A percentile compares a stretch with the other conserved stretches of the same genome.
These are phyloP conservation scores for Apostichopus californicus DNA, from an alignment of 35 echinoderm and acorn worm genomes.

Conservation along the genomic window DNA sequence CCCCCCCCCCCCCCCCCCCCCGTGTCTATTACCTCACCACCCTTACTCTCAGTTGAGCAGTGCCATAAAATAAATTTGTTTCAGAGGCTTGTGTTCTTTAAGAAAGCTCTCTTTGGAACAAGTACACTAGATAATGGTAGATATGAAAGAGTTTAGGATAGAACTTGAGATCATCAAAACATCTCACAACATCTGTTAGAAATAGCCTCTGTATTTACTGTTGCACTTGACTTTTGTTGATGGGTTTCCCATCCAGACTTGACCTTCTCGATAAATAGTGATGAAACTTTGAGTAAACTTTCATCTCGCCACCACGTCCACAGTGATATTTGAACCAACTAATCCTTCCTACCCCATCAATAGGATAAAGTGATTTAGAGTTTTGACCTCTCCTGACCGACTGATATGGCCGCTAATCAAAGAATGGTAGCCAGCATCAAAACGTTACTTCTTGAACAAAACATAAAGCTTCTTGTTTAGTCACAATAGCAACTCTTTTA, in stretches of 20 bases:
- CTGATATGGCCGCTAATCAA: no score
- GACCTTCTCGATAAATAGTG: neutral
- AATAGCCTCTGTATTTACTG: no score
- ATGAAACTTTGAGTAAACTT: neutral
- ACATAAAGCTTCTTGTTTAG: no score
- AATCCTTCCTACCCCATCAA: neutral
- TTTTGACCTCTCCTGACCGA: neutral
- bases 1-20: neutral
- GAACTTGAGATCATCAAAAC: no score
- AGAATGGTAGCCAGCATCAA: no score
- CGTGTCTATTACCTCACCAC: neutral
- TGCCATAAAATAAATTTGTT: no score
- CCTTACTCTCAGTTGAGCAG: neutral
- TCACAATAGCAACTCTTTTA: no score
- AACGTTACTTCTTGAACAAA: no score
- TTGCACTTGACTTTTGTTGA: neutral
- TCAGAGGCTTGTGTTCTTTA: neutral
- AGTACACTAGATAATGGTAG: no score
- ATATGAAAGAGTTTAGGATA: no score
- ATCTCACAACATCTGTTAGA: no score
- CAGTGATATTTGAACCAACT: neutral
- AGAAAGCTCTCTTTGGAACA: neutral
- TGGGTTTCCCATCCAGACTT: neutral
- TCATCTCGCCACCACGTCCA: neutral
- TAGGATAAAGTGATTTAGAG: neutral